phyloP scores from a whole-genome alignment of 2,113 vertebrate genomes.

The Martes martes region DNA sequence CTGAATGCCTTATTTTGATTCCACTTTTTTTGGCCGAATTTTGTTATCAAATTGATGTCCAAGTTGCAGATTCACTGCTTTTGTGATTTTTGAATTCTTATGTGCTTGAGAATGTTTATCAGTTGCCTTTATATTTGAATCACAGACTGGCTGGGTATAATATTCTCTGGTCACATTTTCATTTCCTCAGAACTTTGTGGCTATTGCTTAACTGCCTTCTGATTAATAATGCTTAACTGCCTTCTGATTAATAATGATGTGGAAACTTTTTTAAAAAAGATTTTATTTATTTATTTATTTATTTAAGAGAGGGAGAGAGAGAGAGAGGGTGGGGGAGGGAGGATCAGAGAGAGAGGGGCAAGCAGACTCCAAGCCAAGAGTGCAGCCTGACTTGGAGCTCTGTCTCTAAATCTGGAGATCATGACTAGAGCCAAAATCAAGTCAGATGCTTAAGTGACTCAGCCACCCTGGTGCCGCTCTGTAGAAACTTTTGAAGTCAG shows the following conservation, averaged over 20 bases:
- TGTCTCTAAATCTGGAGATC: background rate
- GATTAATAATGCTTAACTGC: background rate
- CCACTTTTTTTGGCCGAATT: slow-evolving; percentile 42
- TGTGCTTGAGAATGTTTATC: background rate
- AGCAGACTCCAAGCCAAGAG: background rate
- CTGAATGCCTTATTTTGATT: slow-evolving; percentile 39
- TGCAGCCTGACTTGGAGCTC: background rate
- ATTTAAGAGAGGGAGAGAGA: background rate
- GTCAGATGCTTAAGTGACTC: background rate
- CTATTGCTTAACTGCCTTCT: background rate
- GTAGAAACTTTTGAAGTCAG: background rate
- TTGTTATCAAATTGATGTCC: slow-evolving; percentile 41
- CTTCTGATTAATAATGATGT: background rate
- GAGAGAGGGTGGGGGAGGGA: background rate
- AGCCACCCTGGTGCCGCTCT: background rate
- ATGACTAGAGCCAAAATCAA: background rate
- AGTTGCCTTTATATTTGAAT: slow-evolving; percentile 1
- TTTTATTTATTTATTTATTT: background rate
- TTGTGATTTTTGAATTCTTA: background rate
- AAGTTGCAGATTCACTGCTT: background rate
- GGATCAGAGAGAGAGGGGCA: background rate
- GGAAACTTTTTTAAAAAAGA: background rate
- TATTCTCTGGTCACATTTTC: background rate
- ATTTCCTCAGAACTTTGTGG: background rate
- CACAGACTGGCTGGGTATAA: background rate